Evolutionary conservation across 1,140 invertebrate species (phyloP).

Genomic region (Penaeus japonicus): DNA sequence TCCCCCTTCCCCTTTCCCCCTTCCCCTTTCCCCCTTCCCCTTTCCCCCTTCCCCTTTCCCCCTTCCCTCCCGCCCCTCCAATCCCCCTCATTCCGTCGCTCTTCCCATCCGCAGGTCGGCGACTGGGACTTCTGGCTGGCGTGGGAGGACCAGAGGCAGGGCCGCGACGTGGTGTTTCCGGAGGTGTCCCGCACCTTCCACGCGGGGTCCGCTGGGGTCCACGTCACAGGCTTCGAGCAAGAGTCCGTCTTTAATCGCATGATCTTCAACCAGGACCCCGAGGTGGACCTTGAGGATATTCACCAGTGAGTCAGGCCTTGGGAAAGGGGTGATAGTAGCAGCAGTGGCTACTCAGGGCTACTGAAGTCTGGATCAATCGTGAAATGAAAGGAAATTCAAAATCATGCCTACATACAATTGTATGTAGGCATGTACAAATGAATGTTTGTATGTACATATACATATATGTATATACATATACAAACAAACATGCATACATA

Average conservation of each 20-base stretch:
- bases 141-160: constrained; percentile 34
- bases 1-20: too few relatives aligned
- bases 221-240: constrained; percentile 52
- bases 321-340: not conserved
- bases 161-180: constrained; percentile 47
- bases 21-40: too few relatives aligned
- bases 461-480: too few relatives aligned
- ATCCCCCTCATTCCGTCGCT: too few relatives aligned
- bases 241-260: constrained; percentile 40
- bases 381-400: too few relatives aligned
- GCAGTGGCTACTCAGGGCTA: not conserved
- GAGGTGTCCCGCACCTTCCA: constrained; percentile 56
- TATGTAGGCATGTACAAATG: too few relatives aligned
- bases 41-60: too few relatives aligned
- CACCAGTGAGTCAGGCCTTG: constrained; percentile 1
- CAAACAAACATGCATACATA: too few relatives aligned
- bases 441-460: too few relatives aligned
- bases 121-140: constrained; percentile 56
- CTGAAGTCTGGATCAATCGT: too few relatives aligned
- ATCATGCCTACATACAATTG: too few relatives aligned
- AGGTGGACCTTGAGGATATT: constrained; percentile 8
- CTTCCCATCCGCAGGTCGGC: not conserved
- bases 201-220: constrained; percentile 38
- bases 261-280: constrained; percentile 19
- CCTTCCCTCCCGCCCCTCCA: too few relatives aligned